Evolutionary conservation across 1,140 invertebrate species (phyloP).

Genomic region (Drosophila erecta): DNA sequence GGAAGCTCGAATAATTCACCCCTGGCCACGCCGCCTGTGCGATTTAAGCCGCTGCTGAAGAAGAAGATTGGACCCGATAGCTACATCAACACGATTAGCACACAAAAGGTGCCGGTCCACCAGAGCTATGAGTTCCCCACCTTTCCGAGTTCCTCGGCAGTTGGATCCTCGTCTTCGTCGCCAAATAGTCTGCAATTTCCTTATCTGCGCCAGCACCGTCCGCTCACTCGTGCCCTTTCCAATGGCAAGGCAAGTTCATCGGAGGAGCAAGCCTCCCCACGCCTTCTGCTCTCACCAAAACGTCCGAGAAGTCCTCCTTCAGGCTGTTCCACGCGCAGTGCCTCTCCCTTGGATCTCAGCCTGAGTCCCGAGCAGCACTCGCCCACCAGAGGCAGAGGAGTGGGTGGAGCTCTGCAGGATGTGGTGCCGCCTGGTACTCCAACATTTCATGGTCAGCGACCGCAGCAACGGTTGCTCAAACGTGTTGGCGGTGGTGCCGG

Average conservation of each 20-base stretch:
- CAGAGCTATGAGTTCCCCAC: conserved; percentile 86
- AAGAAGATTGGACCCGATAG: conserved; percentile 89
- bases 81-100: conserved; percentile 88
- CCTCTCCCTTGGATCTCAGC: conserved; percentile 75
- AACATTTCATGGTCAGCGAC: conserved; percentile 84
- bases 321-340: conserved; percentile 80
- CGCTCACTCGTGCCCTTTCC: conserved; percentile 77
- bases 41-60: conserved; percentile 86
- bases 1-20: conserved; percentile 68
- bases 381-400: conserved; percentile 60
- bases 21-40: conserved; percentile 77
- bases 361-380: conserved; percentile 73
- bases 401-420: conserved; percentile 52
- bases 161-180: conserved; percentile 8
- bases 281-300: conserved; percentile 73
- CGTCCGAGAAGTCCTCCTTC: conserved; percentile 78
- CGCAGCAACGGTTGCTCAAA: conserved; percentile 86
- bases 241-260: conserved; percentile 66
- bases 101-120: conserved; percentile 85
- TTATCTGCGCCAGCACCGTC: conserved; percentile 81
- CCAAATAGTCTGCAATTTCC: conserved; percentile 60
- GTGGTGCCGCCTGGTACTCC: conserved; percentile 51
- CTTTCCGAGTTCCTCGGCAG: conserved; percentile 69
- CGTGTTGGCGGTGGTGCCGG: conserved; percentile 85
- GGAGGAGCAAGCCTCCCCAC: conserved; percentile 49